Evolutionary conservation across 2,113 vertebrate species (phyloP).

Genomic region (Podarcis raffonei): DNA sequence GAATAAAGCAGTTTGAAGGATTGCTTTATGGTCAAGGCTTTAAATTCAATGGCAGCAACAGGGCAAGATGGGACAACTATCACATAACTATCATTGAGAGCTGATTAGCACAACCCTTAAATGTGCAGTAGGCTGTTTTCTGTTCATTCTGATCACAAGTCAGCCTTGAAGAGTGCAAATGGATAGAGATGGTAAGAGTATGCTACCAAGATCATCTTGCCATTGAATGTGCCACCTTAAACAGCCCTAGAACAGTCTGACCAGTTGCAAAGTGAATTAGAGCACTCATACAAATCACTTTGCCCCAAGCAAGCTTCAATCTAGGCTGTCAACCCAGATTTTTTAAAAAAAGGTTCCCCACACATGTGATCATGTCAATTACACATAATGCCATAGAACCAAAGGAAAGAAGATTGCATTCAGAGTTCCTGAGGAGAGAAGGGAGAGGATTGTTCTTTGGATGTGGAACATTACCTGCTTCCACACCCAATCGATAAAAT

Average conservation of each 20-base stretch:
- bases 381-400: background rate
- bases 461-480: background rate
- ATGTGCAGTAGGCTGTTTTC: background rate
- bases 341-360: background rate
- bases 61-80: background rate
- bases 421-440: background rate
- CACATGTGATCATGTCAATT: background rate
- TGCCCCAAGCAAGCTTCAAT: background rate
- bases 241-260: background rate
- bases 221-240: background rate
- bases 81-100: background rate
- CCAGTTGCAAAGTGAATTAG: background rate
- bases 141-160: background rate
- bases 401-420: background rate
- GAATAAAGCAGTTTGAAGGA: background rate
- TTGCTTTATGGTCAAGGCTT: background rate
- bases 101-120: background rate
- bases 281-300: background rate
- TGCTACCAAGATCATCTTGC: background rate
- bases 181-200: background rate
- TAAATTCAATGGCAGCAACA: constrained; percentile 1
- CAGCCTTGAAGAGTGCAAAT: background rate
- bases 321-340: background rate
- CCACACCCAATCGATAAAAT: background rate
- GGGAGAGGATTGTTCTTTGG: background rate